Percentiles rank a stretch among this genome's conserved stretches.
These are phyloP conservation scores for Catalaphyllia jardinei DNA, from an alignment of 64 coral and sea anemone genomes.

Conservation along the genomic window DNA sequence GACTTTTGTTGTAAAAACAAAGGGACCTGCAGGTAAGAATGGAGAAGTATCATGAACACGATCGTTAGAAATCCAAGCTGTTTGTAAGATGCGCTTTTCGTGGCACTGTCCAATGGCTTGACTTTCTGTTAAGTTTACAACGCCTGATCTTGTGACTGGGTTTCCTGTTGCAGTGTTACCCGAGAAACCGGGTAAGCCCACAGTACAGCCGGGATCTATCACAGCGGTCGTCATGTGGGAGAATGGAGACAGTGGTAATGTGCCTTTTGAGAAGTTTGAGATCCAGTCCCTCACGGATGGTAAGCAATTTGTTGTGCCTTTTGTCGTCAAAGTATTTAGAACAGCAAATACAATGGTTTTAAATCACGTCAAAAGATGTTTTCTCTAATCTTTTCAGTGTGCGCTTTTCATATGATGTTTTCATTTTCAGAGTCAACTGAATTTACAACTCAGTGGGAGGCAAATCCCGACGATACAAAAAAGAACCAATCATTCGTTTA, in stretches of 20 bases:
- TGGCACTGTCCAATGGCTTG: too few relatives aligned
- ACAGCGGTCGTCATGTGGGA: conserved; percentile 68
- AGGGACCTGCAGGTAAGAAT: conserved; percentile 65
- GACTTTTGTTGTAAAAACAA: conserved; percentile 56
- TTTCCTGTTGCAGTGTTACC: conserved; percentile 44
- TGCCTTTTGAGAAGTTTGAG: conserved; percentile 85
- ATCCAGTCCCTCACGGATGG: conserved; percentile 76
- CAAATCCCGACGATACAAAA: conserved; percentile 51
- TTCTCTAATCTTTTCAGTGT: too few relatives aligned
- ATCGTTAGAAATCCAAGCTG: too few relatives aligned
- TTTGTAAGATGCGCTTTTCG: too few relatives aligned
- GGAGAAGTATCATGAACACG: too few relatives aligned
- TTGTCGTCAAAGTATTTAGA: too few relatives aligned
- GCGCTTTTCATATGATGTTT: background rate
- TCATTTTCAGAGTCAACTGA: conserved; percentile 30
- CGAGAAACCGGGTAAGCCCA: conserved; percentile 70
- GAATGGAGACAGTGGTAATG: conserved; percentile 87
- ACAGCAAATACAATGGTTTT: too few relatives aligned
- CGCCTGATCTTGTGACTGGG: background rate
- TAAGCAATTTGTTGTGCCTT: conserved; percentile 15
- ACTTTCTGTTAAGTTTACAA: too few relatives aligned
- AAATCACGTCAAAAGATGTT: too few relatives aligned
- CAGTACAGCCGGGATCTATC: conserved; percentile 50
- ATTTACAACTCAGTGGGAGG: conserved; percentile 64
- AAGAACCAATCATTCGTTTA: conserved; percentile 73